phyloP scores from a whole-genome alignment of 2,113 vertebrate genomes.

The Ptyas mucosa region DNA sequence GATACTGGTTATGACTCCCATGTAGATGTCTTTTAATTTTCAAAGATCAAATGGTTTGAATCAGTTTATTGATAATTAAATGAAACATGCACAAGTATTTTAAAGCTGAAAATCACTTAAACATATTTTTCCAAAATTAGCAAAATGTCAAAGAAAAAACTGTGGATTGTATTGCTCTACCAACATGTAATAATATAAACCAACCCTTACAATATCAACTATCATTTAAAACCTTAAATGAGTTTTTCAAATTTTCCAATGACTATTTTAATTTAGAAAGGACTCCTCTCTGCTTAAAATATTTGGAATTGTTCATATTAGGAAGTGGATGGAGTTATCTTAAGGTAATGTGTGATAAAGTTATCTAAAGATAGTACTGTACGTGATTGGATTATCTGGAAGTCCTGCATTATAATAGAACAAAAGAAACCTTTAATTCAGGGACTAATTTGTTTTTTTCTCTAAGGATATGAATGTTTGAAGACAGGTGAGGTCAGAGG shows the following conservation, averaged over 20 bases:
- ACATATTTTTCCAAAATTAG: neutral
- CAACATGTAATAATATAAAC: neutral
- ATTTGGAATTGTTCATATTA: conserved; percentile 32
- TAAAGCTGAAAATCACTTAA: neutral
- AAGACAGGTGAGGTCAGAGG: neutral
- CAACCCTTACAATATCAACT: neutral
- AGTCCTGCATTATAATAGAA: neutral
- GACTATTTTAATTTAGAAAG: neutral
- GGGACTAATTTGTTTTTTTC: neutral
- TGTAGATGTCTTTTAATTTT: neutral
- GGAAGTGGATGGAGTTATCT: neutral
- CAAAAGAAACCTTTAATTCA: conserved; percentile 24
- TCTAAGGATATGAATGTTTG: conserved; percentile 19
- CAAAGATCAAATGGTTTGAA: neutral
- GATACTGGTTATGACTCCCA: neutral
- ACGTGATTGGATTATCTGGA: neutral
- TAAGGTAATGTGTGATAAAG: neutral
- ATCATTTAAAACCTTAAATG: neutral
- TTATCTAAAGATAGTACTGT: neutral
- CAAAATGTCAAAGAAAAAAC: neutral
- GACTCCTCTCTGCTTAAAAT: conserved; percentile 24
- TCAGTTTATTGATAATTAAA: neutral
- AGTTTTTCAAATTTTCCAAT: neutral
- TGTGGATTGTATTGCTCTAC: neutral
- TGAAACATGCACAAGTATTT: neutral